A percentile compares a stretch with the other conserved stretches of the same genome.
Conservation (phyloP, 2,113 vertebrate species). For the Tichodroma muraria region DNA sequence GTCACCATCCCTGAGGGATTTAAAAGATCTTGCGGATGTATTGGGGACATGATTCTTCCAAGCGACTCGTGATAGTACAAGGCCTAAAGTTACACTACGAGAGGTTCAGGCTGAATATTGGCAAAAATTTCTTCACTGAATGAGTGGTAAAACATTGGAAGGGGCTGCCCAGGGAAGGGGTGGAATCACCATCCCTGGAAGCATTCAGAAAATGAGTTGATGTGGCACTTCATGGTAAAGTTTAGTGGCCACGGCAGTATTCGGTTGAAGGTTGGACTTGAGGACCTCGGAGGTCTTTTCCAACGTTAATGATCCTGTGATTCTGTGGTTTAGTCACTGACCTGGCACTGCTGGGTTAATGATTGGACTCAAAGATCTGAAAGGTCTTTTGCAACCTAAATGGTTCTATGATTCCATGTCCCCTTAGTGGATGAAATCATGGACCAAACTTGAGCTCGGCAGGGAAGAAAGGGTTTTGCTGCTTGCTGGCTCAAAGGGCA, state of each 20-base stretch:
- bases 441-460: neutral
- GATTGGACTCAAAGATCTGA: neutral
- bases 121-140: neutral
- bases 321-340: neutral
- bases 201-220: neutral
- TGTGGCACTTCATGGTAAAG: no score
- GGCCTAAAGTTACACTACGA: fast-evolving
- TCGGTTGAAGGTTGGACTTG: fast-evolving
- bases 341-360: neutral
- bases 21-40: neutral
- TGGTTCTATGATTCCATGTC: fast-evolving
- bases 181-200: neutral
- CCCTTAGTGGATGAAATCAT: neutral
- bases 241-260: neutral
- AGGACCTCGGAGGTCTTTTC: neutral
- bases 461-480: neutral
- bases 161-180: neutral
- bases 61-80: fast-evolving
- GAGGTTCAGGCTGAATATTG: neutral
- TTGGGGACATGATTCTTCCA: neutral
- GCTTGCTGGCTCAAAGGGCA: neutral
- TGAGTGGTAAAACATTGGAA: neutral
- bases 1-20: neutral
- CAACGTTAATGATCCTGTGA: neutral
- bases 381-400: neutral